phyloP scores from a whole-genome alignment of 2,888 invertebrate genomes.

The Parascotia fuliginaria region DNA sequence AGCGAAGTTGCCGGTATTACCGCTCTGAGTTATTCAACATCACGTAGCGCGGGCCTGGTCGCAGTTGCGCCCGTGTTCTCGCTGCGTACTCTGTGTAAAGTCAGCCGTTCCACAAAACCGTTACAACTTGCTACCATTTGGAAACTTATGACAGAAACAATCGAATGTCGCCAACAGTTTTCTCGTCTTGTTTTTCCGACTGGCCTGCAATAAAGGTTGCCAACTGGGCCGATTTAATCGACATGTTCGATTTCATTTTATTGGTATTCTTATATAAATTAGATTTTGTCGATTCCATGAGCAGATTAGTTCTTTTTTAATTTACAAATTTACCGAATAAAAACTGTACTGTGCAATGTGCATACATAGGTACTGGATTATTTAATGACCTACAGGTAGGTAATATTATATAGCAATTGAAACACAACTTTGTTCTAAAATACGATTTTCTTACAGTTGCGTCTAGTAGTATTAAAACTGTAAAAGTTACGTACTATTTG shows the following conservation, averaged over 20 bases:
- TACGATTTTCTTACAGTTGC: too few species aligned
- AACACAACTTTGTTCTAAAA: too few species aligned
- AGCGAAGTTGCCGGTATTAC: constrained; percentile 66
- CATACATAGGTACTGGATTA: too few species aligned
- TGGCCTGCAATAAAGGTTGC: constrained; percentile 12
- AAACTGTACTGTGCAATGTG: too few species aligned
- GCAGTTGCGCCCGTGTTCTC: constrained; percentile 43
- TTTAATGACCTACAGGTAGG: too few species aligned
- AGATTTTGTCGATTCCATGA: constrained; percentile 5
- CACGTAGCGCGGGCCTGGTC: constrained; percentile 63
- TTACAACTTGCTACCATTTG: constrained; percentile 27
- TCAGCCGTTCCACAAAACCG: constrained; percentile 31
- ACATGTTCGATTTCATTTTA: constrained; percentile 4
- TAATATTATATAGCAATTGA: too few species aligned
- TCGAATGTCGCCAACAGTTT: constrained; percentile 34
- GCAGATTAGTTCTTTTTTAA: background rate
- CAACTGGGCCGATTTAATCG: constrained; percentile 19
- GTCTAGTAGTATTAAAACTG: too few species aligned
- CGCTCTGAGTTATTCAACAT: constrained; percentile 71
- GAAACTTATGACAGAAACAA: constrained; percentile 43
- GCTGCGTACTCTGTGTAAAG: constrained; percentile 32
- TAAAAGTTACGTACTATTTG: too few species aligned
- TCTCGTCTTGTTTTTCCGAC: constrained; percentile 25
- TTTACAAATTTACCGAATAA: background rate
- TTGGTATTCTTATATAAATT: constrained; percentile 10